phyloP scores from a whole-genome alignment of 2,113 vertebrate genomes.

The Chlorodrepanis virens region DNA sequence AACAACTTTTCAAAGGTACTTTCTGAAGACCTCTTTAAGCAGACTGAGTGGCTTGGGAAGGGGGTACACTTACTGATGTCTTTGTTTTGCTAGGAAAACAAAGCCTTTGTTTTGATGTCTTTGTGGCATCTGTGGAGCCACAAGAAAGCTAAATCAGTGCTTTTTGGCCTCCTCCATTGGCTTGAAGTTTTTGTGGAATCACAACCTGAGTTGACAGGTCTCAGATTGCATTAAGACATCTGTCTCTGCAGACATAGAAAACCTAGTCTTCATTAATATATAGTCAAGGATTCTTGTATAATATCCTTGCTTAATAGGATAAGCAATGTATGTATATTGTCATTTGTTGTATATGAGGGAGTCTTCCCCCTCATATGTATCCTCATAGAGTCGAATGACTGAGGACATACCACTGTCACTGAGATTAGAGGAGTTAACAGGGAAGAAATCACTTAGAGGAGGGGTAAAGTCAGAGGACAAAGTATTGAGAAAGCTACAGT shows the following conservation, averaged over 20 bases:
- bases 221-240: neutral
- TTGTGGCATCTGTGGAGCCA: neutral
- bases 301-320: neutral
- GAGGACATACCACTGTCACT: neutral
- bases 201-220: neutral
- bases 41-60: neutral
- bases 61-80: neutral
- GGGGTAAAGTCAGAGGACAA: neutral
- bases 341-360: neutral
- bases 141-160: neutral
- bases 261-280: neutral
- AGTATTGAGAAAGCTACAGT: neutral
- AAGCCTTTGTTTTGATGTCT: neutral
- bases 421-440: neutral
- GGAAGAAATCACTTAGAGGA: neutral
- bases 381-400: neutral
- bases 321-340: neutral
- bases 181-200: neutral
- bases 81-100: neutral
- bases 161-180: neutral
- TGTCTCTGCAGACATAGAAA: neutral
- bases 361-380: neutral
- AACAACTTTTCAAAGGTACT: neutral
- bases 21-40: neutral
- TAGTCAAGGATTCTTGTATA: neutral